These are phyloP conservation scores for Achlya flavicornis DNA, from an alignment of 2,888 invertebrate species.

Conservation along the genomic window DNA sequence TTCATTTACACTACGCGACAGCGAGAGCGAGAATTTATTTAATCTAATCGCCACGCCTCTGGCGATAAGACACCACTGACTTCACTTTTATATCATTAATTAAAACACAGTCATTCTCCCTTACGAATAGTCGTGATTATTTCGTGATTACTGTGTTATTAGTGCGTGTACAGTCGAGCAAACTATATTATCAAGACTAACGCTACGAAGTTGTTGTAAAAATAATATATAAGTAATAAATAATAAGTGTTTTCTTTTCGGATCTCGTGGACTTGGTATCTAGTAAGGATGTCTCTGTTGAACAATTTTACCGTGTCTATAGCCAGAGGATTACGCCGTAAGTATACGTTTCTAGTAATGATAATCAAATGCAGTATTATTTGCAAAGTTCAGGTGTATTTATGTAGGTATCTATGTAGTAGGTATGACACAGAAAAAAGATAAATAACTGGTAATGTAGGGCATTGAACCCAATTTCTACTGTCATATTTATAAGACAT, in stretches of 20 bases:
- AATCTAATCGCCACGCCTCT: constrained; percentile 62
- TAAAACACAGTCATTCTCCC: not conserved
- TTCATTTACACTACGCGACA: constrained; percentile 35
- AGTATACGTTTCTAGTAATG: constrained; percentile 47
- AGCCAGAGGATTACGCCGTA: constrained; percentile 68
- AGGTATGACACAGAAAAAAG: not conserved
- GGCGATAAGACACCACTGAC: constrained; percentile 27
- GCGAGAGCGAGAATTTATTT: constrained; percentile 33
- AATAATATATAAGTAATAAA: constrained; percentile 13
- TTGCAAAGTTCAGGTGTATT: not conserved
- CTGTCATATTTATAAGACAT: too few relatives aligned
- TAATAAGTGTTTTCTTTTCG: constrained; percentile 28
- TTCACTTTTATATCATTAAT: not conserved
- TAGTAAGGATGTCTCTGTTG: constrained; percentile 64
- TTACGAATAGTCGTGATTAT: not conserved
- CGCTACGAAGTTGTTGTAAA: not conserved
- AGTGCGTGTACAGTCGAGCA: not conserved
- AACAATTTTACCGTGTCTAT: constrained; percentile 75
- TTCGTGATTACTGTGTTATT: too few relatives aligned
- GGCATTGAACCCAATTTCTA: too few relatives aligned
- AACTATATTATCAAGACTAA: not conserved
- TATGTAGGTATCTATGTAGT: not conserved
- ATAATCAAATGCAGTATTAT: constrained; percentile 12
- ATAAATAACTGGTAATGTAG: too few relatives aligned
- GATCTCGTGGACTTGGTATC: constrained; percentile 26